phyloP scores from a whole-genome alignment of 2,797 vertebrate species.

The Bucorvus abyssinicus region DNA sequence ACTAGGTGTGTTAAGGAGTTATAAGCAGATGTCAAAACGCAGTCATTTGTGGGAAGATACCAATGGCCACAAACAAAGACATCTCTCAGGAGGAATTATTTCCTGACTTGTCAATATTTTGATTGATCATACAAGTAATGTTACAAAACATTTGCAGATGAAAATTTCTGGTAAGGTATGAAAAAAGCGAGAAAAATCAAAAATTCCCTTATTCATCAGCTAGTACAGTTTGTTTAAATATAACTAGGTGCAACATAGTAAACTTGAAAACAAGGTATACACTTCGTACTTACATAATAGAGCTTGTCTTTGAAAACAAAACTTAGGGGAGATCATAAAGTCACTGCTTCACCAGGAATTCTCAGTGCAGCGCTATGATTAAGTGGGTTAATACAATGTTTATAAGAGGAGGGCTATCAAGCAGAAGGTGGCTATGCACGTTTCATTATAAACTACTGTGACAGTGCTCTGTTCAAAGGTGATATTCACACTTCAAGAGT shows the following conservation, averaged over 20 bases:
- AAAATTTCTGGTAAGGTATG: not conserved
- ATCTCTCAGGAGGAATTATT: not conserved
- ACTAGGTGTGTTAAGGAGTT: not conserved
- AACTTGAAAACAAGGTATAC: not conserved
- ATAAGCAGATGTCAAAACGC: not conserved
- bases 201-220: not conserved
- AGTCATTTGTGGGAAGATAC: not conserved
- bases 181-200: not conserved
- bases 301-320: not conserved
- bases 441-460: not conserved
- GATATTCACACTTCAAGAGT: not conserved
- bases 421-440: not conserved
- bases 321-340: not conserved
- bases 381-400: not conserved
- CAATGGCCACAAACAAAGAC: not conserved
- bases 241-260: not conserved
- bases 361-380: not conserved
- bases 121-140: not conserved
- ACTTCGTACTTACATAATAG: not conserved
- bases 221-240: not conserved
- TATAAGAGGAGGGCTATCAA: not conserved
- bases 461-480: not conserved
- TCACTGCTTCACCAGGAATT: not conserved
- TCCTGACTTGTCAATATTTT: not conserved
- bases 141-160: not conserved